Evolutionary conservation across 1,140 invertebrate species (phyloP), one percentile per base, ranked within the genome.

Genomic region (Macrosteles quadrilineatus): DNA sequence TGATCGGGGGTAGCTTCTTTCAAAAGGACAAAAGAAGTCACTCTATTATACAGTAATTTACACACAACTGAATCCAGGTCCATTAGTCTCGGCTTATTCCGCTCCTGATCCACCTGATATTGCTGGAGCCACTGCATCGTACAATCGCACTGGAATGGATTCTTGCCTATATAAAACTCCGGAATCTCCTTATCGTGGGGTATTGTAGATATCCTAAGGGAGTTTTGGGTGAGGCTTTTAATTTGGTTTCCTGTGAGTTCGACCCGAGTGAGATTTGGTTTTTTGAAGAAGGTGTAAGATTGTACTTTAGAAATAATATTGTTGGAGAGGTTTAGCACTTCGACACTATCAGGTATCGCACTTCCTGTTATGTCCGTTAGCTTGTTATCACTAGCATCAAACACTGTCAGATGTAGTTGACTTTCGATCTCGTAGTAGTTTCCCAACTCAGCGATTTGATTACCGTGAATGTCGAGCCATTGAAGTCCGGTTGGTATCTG

Each of bases 241-340:
- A 97, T 89, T 76, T 90, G 87, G 78, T 97, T 97, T 47, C 90
- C 89, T 73, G 90, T 90, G 43, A 97, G 81, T 80, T 96, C 93
- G 1, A 96, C 93, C 62, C 90, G 83, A 0, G 92, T 95, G 62
- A 96, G 80, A 79, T 96, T 96, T 1, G 91, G 91, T 79, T 96
- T 97, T 77, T 94, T 93, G 81, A 95, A 92, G 80, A 96, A 96
- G n/a, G 94, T 92, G 74, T 95, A 95, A 0, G 93, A 93, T 75
- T 94, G 92, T 59, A 97, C 92, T 81, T 90, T 93, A 25, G 87
- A 87, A 72, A 97, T 96, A 43, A 88, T 81, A 83, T 97, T 97
- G 78, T 95, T 90, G 76, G 92, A 93, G 29, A 96, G 83, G 76
- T 91, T 92, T 3, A 96, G 80, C 74, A 91, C 86, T 81, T 95